Evolutionary conservation across 2,888 invertebrate species (phyloP).

Genomic region (Eupeodes latifasciatus): DNA sequence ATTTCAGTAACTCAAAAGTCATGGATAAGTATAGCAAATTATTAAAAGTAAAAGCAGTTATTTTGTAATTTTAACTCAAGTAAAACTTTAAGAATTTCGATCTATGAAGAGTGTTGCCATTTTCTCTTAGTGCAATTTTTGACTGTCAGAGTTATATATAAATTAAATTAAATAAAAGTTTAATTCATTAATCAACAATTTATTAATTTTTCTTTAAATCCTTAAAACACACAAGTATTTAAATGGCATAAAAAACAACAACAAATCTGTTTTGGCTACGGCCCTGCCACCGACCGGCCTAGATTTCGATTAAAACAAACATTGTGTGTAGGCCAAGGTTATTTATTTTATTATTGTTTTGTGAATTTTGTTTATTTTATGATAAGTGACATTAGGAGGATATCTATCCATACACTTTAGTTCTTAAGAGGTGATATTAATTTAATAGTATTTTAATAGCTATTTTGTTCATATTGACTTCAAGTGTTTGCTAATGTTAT

Average conservation of each 20-base stretch:
- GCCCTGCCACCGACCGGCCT: not conserved
- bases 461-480: constrained; percentile 12
- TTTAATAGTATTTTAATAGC: not conserved
- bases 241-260: not conserved
- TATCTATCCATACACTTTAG: constrained; percentile 25
- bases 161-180: no score
- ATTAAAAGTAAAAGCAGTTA: no score
- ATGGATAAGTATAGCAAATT: no score
- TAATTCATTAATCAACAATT: no score
- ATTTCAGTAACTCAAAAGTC: no score
- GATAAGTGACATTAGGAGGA: not conserved
- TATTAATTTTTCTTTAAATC: no score
- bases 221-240: no score
- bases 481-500: constrained; percentile 4
- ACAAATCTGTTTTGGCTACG: not conserved
- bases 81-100: no score
- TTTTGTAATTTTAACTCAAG: no score
- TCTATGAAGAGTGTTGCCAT: no score
- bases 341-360: constrained; percentile 27
- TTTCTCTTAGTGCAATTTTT: no score
- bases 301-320: constrained; percentile 44
- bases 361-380: constrained; percentile 1
- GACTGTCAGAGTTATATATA: no score
- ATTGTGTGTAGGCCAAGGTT: constrained; percentile 64
- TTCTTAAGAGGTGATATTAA: constrained; percentile 4